Base-by-base conservation (phyloP, 1,140 invertebrate genomes). In the Cotesia chilonis region DNA sequence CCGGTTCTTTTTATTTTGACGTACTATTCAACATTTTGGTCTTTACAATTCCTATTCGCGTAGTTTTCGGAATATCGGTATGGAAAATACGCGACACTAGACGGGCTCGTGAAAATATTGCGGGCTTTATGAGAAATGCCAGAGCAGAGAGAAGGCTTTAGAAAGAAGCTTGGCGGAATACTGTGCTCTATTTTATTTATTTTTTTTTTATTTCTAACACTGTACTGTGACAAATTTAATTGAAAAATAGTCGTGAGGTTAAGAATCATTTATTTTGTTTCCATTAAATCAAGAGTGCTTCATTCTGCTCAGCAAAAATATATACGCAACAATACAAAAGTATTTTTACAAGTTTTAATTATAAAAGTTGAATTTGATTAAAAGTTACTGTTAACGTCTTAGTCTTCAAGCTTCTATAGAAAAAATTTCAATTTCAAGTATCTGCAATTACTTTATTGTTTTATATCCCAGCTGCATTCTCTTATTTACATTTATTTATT, bases 81-180 rank as follows among this genome's bases (percentile, higher is more conserved):
- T 4, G 63, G 41, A 47, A 71, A 71, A 71, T 70, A 70, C 63
- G 60, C 69, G 36, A 37, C 61, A 52, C 55, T 28, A 28, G 28
- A 28, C 69, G 65, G 51, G 57, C 63, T 55, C 47, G 10, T 47
- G 63, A 41, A 71, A 65, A 71, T 71, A 71, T 71, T 71, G 70
- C 61, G 14, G 37, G 70, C 63, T 66, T 57, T 54, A 57, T 9
- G 63, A 37, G 52, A 61, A 47, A 55, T 65, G 61, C 41, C 61
- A 28, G 28, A 28, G 60, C 52, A 38, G 10, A 47, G 10, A 47
- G 10, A 47, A 70, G 57, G 35, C 35, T 70, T 47, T 38, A 51
- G n/a, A 57, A 55, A 70, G 55, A 47, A 47, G 41, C 41, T 47
- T 47, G 41, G 51, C 38, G 51, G 36, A 65, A 38, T 17, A 64